phyloP scores from a whole-genome alignment of 2,797 vertebrate genomes.

The Podarcis lilfordi region DNA sequence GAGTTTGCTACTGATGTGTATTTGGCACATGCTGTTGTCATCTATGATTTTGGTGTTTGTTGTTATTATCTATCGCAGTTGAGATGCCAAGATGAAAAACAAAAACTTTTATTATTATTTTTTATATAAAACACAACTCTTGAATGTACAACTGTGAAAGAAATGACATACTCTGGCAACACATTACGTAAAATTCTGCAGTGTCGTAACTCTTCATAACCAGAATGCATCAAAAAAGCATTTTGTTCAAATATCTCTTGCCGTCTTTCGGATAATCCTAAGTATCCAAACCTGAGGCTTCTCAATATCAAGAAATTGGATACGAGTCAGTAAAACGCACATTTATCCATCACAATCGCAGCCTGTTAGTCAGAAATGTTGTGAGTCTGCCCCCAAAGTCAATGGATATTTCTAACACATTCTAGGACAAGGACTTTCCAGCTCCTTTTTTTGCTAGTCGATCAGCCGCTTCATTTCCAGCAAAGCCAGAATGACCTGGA shows the following conservation, averaged over 20 bases:
- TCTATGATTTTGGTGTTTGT: not conserved
- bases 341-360: not conserved
- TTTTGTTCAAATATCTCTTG: no score
- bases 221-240: not conserved
- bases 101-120: constrained; percentile 7
- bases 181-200: not conserved
- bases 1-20: not conserved
- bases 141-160: not conserved
- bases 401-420: not conserved
- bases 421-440: constrained; percentile 65
- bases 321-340: not conserved
- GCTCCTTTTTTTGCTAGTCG: constrained; percentile 91
- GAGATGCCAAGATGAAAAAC: not conserved
- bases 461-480: constrained; percentile 94
- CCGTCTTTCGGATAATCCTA: not conserved
- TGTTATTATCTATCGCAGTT: not conserved
- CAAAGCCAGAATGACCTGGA: constrained; percentile 91
- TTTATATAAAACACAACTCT: not conserved
- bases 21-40: not conserved
- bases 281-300: not conserved
- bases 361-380: not conserved
- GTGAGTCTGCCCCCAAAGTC: not conserved
- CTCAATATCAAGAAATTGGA: not conserved
- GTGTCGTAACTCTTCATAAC: not conserved
- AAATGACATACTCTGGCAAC: not conserved